phyloP scores from a whole-genome alignment of 2,888 invertebrate genomes.

The Thysanoteuthis rhombus region DNA sequence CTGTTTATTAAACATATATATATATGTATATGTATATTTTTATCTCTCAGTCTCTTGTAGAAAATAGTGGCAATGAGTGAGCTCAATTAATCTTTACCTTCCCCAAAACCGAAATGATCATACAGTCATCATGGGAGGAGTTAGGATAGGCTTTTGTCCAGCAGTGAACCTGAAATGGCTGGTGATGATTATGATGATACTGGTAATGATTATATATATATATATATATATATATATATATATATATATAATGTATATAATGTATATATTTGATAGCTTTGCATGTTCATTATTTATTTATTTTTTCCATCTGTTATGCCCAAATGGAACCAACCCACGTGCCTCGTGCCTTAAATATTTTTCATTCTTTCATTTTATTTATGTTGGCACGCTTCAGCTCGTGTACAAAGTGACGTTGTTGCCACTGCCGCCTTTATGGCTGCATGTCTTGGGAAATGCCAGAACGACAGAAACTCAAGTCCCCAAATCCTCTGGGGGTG shows the following conservation, averaged over 20 bases:
- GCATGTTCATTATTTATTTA: background rate
- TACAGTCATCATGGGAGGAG: too few species aligned
- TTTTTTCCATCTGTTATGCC: background rate
- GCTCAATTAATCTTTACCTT: too few species aligned
- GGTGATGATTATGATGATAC: too few species aligned
- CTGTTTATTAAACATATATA: too few species aligned
- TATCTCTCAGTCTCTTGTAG: too few species aligned
- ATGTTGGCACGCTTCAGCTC: background rate
- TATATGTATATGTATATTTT: too few species aligned
- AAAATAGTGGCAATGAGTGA: too few species aligned
- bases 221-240: background rate
- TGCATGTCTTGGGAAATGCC: background rate
- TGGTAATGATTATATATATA: too few species aligned
- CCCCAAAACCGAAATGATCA: too few species aligned
- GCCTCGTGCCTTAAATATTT: background rate
- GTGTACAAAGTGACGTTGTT: constrained; percentile 12
- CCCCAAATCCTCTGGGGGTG: background rate
- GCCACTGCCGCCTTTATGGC: background rate
- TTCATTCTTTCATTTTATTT: background rate
- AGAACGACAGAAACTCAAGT: background rate
- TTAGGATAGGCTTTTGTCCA: too few species aligned
- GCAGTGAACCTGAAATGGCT: too few species aligned
- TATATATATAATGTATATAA: background rate
- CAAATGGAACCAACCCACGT: background rate
- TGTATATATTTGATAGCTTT: too few species aligned